Conservation (phyloP, 1,140 invertebrate genomes). For the Heliconius himera region DNA sequence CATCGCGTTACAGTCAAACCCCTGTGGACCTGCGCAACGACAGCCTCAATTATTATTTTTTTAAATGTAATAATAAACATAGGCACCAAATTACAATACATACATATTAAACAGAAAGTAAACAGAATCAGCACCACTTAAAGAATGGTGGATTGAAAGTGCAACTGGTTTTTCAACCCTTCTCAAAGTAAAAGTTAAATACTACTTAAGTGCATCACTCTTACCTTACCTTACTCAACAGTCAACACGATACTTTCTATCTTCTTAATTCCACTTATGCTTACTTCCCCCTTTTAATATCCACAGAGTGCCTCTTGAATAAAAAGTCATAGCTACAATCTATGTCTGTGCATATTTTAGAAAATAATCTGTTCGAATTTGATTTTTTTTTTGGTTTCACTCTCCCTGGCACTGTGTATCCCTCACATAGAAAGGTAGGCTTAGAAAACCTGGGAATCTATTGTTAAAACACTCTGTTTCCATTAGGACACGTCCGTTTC, state of each 20-base stretch:
- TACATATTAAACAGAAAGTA: not conserved
- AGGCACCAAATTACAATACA: not conserved
- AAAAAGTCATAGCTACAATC: not conserved
- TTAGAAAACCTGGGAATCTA: too few relatives aligned
- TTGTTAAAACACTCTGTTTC: too few relatives aligned
- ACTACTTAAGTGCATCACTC: slow-evolving; percentile 18
- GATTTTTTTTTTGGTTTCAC: not conserved
- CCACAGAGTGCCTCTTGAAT: not conserved
- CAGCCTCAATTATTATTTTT: too few relatives aligned
- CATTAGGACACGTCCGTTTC: too few relatives aligned
- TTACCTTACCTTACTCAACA: not conserved
- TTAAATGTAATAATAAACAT: not conserved
- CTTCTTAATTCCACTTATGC: slow-evolving; percentile 6
- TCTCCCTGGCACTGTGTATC: too few relatives aligned
- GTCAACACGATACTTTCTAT: not conserved
- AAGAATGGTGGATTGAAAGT: not conserved
- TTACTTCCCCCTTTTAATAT: slow-evolving; percentile 2
- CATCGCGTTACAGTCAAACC: too few relatives aligned
- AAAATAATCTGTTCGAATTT: not conserved
- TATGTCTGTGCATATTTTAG: not conserved
- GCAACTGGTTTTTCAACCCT: slow-evolving; percentile 17
- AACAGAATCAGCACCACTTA: not conserved
- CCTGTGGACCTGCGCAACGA: too few relatives aligned
- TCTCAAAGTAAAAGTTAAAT: slow-evolving; percentile 14
- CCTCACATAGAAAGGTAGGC: too few relatives aligned